Percentiles rank a stretch among this genome's conserved stretches.
Evolutionary conservation across 2,888 invertebrate genomes (phyloP).

Genomic region (Sphinx pinastri): DNA sequence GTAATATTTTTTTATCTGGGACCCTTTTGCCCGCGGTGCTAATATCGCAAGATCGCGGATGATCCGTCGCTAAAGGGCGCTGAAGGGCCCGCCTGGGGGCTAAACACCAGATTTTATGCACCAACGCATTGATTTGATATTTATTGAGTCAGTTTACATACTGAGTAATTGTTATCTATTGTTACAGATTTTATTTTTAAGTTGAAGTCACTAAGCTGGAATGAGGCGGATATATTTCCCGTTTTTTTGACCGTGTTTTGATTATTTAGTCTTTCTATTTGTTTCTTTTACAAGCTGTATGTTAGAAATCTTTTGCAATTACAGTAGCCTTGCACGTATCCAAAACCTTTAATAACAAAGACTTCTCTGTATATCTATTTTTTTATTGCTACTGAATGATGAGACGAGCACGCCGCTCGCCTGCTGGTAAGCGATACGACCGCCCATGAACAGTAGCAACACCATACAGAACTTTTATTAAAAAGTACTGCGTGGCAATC

Average conservation of each 20-base stretch:
- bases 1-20: conserved; percentile 79
- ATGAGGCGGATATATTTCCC: background rate
- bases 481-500: no score
- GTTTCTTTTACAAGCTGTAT: background rate
- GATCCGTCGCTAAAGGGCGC: conserved; percentile 62
- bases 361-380: no score
- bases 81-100: conserved; percentile 47
- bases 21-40: conserved; percentile 73
- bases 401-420: no score
- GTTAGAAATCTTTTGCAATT: background rate
- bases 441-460: no score
- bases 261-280: background rate
- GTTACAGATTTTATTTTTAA: background rate
- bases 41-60: conserved; percentile 79
- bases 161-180: conserved; percentile 45
- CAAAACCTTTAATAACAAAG: no score
- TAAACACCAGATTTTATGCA: conserved; percentile 67
- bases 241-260: background rate
- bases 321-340: no score
- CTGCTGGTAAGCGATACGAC: no score
- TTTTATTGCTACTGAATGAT: no score
- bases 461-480: no score
- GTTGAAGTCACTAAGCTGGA: background rate
- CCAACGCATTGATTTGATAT: conserved; percentile 62
- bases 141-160: conserved; percentile 48